phyloP scores from a whole-genome alignment of 30 jellyfish, hydroid and myxozoan genomes.

The Catostylus mosaicus region DNA sequence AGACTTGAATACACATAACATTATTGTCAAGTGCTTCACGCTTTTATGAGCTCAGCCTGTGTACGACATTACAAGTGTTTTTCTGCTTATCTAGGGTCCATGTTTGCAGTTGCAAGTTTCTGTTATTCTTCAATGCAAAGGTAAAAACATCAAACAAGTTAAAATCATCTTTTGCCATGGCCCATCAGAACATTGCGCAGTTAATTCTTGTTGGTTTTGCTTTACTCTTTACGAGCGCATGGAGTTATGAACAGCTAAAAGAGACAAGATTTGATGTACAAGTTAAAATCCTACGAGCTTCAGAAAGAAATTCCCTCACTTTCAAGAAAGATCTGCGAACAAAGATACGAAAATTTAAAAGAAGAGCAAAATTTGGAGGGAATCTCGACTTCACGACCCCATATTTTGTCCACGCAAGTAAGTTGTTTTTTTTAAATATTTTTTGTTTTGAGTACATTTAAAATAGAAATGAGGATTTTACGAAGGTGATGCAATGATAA shows the following conservation, averaged over 20 bases:
- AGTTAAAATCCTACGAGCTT: constrained; percentile 33
- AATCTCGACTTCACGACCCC: constrained; percentile 52
- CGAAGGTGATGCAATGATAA: too few relatives aligned
- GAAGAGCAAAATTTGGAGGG: constrained; percentile 54
- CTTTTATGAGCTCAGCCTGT: constrained; percentile 58
- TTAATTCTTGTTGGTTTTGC: neutral
- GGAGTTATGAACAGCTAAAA: constrained; percentile 3
- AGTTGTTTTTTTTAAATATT: neutral
- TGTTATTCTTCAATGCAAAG: constrained; percentile 15
- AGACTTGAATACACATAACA: constrained; percentile 21
- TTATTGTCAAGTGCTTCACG: constrained; percentile 61
- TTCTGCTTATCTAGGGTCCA: constrained; percentile 16
- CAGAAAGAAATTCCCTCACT: constrained; percentile 9
- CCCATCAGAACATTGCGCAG: neutral
- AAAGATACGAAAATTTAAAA: constrained; percentile 16
- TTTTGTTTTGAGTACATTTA: neutral
- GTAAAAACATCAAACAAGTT: neutral
- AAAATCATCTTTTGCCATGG: neutral
- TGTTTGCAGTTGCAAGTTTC: constrained; percentile 11
- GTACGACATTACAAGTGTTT: constrained; percentile 28
- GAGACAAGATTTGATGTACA: constrained; percentile 37
- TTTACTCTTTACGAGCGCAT: neutral
- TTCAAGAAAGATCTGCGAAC: constrained; percentile 38
- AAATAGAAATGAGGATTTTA: neutral
- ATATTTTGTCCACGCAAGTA: constrained; percentile 34